phyloP scores from a whole-genome alignment of 2,113 vertebrate species.

The Percopsis transmontana region DNA sequence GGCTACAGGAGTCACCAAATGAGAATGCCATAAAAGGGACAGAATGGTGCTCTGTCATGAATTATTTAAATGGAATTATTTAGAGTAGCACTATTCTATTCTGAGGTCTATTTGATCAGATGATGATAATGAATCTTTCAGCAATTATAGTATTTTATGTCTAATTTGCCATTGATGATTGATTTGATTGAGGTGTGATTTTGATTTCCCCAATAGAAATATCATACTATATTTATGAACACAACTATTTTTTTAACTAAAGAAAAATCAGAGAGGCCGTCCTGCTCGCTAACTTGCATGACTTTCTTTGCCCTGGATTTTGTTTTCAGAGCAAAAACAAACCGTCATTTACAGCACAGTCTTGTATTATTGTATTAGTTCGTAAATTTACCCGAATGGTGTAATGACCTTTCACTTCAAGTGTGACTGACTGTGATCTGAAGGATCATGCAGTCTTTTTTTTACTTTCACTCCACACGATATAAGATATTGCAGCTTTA shows the following conservation, averaged over 20 bases:
- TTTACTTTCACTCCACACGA: too few species aligned
- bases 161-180: conserved; percentile 6
- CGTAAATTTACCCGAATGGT: too few species aligned
- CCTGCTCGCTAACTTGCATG: background rate
- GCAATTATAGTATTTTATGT: conserved; percentile 6
- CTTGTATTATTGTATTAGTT: too few species aligned
- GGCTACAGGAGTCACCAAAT: conserved; percentile 11
- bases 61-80: conserved; percentile 14
- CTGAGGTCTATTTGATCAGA: background rate
- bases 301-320: too few species aligned
- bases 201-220: background rate
- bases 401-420: too few species aligned
- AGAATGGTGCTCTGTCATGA: background rate
- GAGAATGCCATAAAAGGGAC: conserved; percentile 43
- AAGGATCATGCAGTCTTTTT: too few species aligned
- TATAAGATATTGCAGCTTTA: conserved; percentile 2
- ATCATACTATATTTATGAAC: background rate
- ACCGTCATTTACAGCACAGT: too few species aligned
- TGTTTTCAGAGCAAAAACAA: too few species aligned
- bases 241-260: background rate
- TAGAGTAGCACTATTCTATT: conserved; percentile 1
- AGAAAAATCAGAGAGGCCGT: conserved; percentile 7
- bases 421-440: too few species aligned
- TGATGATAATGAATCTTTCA: background rate
- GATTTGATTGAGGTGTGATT: conserved; percentile 1